Conservation (phyloP, 1,140 invertebrate genomes). For the Drosophila takahashii region DNA sequence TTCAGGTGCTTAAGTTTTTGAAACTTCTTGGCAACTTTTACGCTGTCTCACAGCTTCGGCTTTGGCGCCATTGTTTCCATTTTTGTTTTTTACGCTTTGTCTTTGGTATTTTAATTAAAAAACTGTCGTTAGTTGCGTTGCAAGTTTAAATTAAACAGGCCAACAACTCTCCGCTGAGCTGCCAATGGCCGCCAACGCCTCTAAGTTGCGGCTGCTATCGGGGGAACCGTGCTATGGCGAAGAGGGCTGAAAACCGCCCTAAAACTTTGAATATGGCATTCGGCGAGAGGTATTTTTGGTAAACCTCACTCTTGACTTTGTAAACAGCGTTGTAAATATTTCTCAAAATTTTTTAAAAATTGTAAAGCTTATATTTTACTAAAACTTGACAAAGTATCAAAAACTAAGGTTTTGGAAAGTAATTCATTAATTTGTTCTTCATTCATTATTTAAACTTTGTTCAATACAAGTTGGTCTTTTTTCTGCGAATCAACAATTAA, state of each 20-base stretch:
- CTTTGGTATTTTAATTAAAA: slow-evolving; percentile 82
- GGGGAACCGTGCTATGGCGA: not conserved
- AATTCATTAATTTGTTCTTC: no score
- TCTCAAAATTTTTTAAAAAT: not conserved
- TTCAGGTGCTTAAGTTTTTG: slow-evolving; percentile 71
- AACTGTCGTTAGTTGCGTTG: slow-evolving; percentile 79
- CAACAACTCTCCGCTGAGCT: slow-evolving; percentile 48
- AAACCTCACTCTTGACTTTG: slow-evolving; percentile 18
- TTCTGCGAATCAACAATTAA: no score
- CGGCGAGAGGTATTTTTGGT: slow-evolving; percentile 16
- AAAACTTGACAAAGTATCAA: no score
- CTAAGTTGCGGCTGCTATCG: slow-evolving; percentile 28
- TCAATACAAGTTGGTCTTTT: no score
- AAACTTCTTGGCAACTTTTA: slow-evolving; percentile 76
- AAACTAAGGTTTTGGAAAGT: no score
- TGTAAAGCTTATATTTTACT: no score
- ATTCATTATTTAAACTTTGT: no score
- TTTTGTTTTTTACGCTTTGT: slow-evolving; percentile 65
- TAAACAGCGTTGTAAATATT: not conserved
- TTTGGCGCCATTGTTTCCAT: slow-evolving; percentile 36
- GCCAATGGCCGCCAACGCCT: slow-evolving; percentile 26
- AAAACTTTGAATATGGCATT: slow-evolving; percentile 34
- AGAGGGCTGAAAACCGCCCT: slow-evolving; percentile 2
- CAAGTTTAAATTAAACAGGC: slow-evolving; percentile 78
- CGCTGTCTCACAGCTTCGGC: slow-evolving; percentile 56